Evolutionary conservation across 1,140 invertebrate species (phyloP).

Genomic region (Odontomachus brunneus): DNA sequence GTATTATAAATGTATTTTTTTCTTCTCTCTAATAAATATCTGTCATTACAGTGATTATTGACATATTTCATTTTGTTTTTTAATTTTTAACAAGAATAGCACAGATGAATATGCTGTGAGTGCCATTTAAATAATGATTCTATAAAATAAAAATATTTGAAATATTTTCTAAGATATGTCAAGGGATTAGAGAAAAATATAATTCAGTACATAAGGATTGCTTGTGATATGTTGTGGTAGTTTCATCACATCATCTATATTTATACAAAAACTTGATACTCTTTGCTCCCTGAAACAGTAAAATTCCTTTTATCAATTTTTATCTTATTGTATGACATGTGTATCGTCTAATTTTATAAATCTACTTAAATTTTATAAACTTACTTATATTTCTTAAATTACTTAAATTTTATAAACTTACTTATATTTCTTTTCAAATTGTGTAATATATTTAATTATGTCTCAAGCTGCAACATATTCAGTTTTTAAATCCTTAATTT

Average conservation of each 20-base stretch:
- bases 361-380: no score
- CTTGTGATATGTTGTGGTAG: slow-evolving; percentile 74
- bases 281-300: slow-evolving; percentile 68
- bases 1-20: no score
- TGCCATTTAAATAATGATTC: slow-evolving; percentile 79
- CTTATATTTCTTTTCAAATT: slow-evolving; percentile 80
- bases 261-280: slow-evolving; percentile 72
- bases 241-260: slow-evolving; percentile 77
- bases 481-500: slow-evolving; percentile 82
- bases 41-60: no score
- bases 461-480: slow-evolving; percentile 86
- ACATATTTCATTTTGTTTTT: no score
- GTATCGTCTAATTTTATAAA: no score
- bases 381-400: no score
- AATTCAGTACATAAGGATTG: slow-evolving; percentile 78
- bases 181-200: slow-evolving; percentile 76
- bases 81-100: no score
- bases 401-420: slow-evolving; percentile 64
- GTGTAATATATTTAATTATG: slow-evolving; percentile 85
- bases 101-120: no score
- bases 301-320: slow-evolving; percentile 39
- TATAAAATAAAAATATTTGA: slow-evolving; percentile 73
- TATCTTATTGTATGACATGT: neutral
- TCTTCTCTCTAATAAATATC: no score
- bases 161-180: slow-evolving; percentile 71